A percentile compares a stretch with the other conserved stretches of the same genome.
Evolutionary conservation across 2,888 invertebrate species (phyloP).

Genomic region (Drosophila anceps): DNA sequence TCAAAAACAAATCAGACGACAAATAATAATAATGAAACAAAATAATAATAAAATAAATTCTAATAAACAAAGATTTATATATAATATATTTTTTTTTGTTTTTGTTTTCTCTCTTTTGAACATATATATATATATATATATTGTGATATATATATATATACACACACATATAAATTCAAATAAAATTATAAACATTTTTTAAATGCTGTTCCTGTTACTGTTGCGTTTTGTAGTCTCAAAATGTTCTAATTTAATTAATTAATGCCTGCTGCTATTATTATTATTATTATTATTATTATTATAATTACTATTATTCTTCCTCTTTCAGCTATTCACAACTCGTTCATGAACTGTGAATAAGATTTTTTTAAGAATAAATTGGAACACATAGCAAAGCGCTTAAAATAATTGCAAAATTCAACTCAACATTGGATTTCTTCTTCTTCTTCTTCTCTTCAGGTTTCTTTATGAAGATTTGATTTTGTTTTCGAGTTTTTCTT

Average conservation of each 20-base stretch:
- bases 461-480: slow-evolving; percentile 3
- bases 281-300: slow-evolving; percentile 23
- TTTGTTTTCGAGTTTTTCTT: slow-evolving; percentile 18
- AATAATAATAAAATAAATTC: slow-evolving; percentile 37
- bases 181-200: slow-evolving; percentile 74
- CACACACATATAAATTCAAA: slow-evolving; percentile 25
- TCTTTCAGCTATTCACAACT: slow-evolving; percentile 25
- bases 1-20: slow-evolving; percentile 53
- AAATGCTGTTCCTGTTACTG: slow-evolving; percentile 80
- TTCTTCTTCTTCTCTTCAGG: not conserved
- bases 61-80: slow-evolving; percentile 47
- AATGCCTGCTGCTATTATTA: slow-evolving; percentile 28
- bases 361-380: slow-evolving; percentile 22
- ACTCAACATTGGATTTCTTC: slow-evolving; percentile 14
- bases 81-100: not conserved
- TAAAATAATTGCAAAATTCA: slow-evolving; percentile 24
- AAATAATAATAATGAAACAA: slow-evolving; percentile 36
- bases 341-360: slow-evolving; percentile 2
- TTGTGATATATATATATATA: slow-evolving; percentile 19
- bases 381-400: slow-evolving; percentile 43
- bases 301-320: no score
- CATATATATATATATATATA: slow-evolving; percentile 3
- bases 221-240: slow-evolving; percentile 81
- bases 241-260: slow-evolving; percentile 38
- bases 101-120: slow-evolving; percentile 1